Conservation (phyloP, 1,140 invertebrate species). For the Aleiodes sp. region DNA sequence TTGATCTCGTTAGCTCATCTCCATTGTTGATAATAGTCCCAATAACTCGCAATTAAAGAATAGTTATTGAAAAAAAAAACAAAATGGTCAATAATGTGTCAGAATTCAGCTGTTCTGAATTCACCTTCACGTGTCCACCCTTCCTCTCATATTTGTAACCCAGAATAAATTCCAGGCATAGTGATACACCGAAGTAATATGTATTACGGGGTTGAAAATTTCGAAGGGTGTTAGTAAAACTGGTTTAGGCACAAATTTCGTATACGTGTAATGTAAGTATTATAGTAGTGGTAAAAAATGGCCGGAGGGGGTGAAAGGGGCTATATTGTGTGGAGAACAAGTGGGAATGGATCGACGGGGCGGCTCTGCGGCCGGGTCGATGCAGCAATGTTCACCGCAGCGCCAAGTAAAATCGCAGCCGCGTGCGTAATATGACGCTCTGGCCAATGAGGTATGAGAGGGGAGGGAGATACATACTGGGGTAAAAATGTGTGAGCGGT, state of each 20-base stretch:
- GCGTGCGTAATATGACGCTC: conserved; percentile 47
- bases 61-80: too few relatives aligned
- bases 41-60: too few relatives aligned
- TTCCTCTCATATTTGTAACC: background rate
- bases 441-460: background rate
- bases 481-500: conserved; percentile 26
- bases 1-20: too few relatives aligned
- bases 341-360: conserved; percentile 19
- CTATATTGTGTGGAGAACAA: background rate
- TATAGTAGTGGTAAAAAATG: conserved; percentile 9
- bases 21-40: too few relatives aligned
- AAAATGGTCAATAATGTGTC: too few relatives aligned
- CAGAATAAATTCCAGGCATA: background rate
- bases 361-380: conserved; percentile 48
- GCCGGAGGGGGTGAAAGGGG: background rate
- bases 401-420: conserved; percentile 48
- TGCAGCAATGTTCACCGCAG: conserved; percentile 53
- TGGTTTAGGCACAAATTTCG: background rate
- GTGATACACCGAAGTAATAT: too few relatives aligned
- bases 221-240: background rate
- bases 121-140: too few relatives aligned
- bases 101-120: too few relatives aligned
- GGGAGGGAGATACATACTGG: background rate
- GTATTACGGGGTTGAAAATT: too few relatives aligned
- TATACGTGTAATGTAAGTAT: background rate